Evolutionary conservation across 2,888 invertebrate genomes (phyloP), one percentile per base, ranked within the genome.

Genomic region (Brenthis ino): DNA sequence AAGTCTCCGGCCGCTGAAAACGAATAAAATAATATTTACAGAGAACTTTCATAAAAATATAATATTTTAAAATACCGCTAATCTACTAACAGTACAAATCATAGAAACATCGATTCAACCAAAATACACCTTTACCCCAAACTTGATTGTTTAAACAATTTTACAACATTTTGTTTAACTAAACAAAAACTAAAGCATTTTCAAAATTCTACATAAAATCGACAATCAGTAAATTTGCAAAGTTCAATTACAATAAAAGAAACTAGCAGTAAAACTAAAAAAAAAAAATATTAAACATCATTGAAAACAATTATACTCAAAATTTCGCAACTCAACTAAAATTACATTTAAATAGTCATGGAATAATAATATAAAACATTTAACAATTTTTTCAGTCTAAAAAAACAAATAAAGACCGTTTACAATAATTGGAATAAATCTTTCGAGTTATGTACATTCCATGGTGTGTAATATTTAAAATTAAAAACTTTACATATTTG

Each of bases 21-120:
- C 79, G 81, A 82, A 85, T 79, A 85, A 92, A 92, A 92, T 91
- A 91, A 92, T 91, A 92, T 91, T 92, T 89, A 91, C 86, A 89
- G 85, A 89, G 88, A 89, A 79, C 51, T 77, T 81, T 82, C 56
- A 56, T 68, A 70, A 78, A 79, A 74, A 80, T 61, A 70, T 64
- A 75, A 71, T 69, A 67, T 48, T 61, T 48, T 61, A 63, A 63
- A 56, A 60, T 61, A 64, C 55, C 56, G 65, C 50, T 28, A 56
- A 64, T 20, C 20, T 43, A 11, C 43, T 48, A 55, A 72, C 68
- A 71, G 72, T 70, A 73, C 74, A 69, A 72, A 72, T 61, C 65
- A 71, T 65, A 71, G 54, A 69, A 66, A 69, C 47, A 68, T 57
- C 68, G 14, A 65, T 63, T 64, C 53, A 64, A 73, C 64, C 65